Evolutionary conservation across 2,888 invertebrate species (phyloP).

Genomic region (Ashinkailepas kermadecensis): DNA sequence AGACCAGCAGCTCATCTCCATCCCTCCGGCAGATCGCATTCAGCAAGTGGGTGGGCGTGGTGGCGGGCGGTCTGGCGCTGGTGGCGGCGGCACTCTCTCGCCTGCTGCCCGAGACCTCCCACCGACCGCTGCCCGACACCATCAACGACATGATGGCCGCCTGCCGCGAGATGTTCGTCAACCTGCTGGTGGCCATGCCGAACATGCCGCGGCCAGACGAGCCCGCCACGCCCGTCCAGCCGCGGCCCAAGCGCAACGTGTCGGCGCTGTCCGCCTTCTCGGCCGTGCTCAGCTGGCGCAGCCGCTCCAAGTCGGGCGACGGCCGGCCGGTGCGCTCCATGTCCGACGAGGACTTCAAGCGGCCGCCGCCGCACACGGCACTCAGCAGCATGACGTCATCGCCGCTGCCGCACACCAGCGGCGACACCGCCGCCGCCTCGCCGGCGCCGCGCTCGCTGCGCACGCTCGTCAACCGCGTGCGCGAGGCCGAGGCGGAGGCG

Average conservation of each 20-base stretch:
- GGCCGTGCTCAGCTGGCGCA: neutral
- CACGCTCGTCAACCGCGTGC: neutral
- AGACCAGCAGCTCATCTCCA: too few relatives aligned
- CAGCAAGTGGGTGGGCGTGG: constrained; percentile 18
- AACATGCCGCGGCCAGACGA: neutral
- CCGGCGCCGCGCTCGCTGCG: neutral
- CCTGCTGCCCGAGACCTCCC: constrained; percentile 8
- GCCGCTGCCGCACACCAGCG: neutral
- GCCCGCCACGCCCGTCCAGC: neutral
- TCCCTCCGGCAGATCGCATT: neutral
- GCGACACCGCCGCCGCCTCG: neutral
- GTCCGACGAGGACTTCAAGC: constrained; percentile 17
- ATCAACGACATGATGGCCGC: constrained; percentile 24
- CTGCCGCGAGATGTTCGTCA: constrained; percentile 19
- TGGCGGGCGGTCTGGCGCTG: neutral
- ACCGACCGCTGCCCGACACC: constrained; percentile 20
- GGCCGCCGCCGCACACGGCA: constrained; percentile 1
- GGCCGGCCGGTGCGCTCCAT: neutral
- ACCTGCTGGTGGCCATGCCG: constrained; percentile 22
- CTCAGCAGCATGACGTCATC: neutral
- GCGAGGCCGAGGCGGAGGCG: neutral
- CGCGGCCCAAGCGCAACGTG: constrained; percentile 5
- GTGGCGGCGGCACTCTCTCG: neutral
- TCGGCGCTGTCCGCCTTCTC: constrained; percentile 16
- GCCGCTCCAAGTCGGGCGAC: neutral